These are phyloP conservation scores for Hystrix cristata DNA, from an alignment of 2,113 vertebrate genomes.

Conservation along the genomic window DNA sequence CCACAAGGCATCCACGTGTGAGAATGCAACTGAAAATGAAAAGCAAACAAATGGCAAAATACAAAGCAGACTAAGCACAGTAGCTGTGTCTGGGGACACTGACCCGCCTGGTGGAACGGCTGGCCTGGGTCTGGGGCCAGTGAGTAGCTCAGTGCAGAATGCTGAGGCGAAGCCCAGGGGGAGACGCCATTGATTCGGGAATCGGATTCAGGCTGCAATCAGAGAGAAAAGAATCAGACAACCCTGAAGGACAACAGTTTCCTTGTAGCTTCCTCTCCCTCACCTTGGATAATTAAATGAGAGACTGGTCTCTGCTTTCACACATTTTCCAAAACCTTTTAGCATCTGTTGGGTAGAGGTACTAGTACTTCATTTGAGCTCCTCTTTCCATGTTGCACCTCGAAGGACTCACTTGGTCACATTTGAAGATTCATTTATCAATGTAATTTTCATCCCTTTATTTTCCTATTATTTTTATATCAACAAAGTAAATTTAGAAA, in stretches of 20 bases:
- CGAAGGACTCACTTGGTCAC: neutral
- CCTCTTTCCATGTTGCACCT: neutral
- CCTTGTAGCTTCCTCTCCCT: neutral
- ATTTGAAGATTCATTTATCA: neutral
- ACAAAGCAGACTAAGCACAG: rapidly evolving
- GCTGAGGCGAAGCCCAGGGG: slow-evolving; percentile 89
- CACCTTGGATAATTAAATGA: neutral
- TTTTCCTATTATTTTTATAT: neutral
- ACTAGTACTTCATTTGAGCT: rapidly evolving
- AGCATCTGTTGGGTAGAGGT: no score
- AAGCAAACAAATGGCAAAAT: neutral
- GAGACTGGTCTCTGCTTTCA: rapidly evolving
- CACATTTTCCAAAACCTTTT: neutral
- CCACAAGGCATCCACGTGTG: neutral
- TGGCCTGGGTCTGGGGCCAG: slow-evolving; percentile 89
- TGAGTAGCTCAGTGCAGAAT: slow-evolving; percentile 83
- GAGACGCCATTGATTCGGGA: slow-evolving; percentile 93
- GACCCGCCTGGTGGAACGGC: slow-evolving; percentile 93
- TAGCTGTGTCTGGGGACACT: slow-evolving; percentile 1
- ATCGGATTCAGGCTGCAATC: slow-evolving; percentile 93
- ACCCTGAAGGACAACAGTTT: neutral
- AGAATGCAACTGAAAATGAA: neutral
- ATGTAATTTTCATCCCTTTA: neutral
- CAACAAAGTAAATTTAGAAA: neutral
- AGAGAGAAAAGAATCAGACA: neutral